phyloP scores from a whole-genome alignment of 2,888 invertebrate species.

The Drosophila demipolita region DNA sequence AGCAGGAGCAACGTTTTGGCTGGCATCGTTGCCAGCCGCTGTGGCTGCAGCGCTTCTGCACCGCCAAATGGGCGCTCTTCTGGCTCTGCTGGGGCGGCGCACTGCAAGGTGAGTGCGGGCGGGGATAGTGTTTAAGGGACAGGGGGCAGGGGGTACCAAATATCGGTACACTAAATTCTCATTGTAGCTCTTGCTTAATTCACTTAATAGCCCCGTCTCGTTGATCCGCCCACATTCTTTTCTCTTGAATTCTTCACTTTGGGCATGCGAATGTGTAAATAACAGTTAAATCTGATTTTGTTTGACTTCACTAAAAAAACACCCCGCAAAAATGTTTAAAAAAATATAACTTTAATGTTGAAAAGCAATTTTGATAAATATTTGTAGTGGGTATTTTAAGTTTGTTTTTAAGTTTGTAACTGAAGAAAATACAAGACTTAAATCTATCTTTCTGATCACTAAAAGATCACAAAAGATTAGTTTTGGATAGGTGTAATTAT shows the following conservation, averaged over 20 bases:
- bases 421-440: too few species aligned
- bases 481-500: not conserved
- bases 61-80: slow-evolving; percentile 92
- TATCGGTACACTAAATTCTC: slow-evolving; percentile 23
- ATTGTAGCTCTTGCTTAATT: slow-evolving; percentile 56
- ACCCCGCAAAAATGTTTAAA: not conserved
- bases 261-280: not conserved
- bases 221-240: slow-evolving; percentile 49
- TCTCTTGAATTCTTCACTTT: slow-evolving; percentile 1
- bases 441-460: not conserved
- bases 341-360: not conserved
- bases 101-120: slow-evolving; percentile 88
- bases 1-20: slow-evolving; percentile 86
- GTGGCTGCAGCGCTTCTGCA: slow-evolving; percentile 89
- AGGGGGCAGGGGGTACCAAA: not conserved
- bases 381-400: not conserved
- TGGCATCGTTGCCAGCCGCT: slow-evolving; percentile 89
- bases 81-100: slow-evolving; percentile 93
- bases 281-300: not conserved
- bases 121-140: not conserved
- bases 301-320: not conserved
- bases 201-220: slow-evolving; percentile 43
- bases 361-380: not conserved
- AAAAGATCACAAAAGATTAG: not conserved
- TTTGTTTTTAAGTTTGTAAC: not conserved